Evolutionary conservation across 1,140 invertebrate species (phyloP), one percentile per base, ranked within the genome.

Genomic region (Pseudachorutes palmiensis): DNA sequence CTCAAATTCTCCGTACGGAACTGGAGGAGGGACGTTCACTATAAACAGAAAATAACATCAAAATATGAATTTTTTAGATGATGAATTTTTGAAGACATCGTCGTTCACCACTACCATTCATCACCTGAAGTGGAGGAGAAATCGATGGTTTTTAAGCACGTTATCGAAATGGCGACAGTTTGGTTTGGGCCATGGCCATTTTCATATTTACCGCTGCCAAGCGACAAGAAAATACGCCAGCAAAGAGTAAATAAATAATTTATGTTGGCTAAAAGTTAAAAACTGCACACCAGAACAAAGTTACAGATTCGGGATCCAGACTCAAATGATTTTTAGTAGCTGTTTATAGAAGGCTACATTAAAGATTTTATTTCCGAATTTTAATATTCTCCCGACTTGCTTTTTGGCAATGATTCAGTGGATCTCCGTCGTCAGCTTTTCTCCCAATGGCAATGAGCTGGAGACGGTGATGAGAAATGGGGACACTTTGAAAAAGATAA

Each of bases 11-110:
- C 68, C 72, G n/a, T 67, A 77, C 19, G 74, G 60, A 31, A 63
- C 71, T 5, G 79, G 79, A 1, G 80, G 80, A n/a, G 79, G 78
- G 1, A 79, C 65, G 31, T 71, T 72, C 22, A 76, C 77, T 78
- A 62, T 14, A 14, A 19, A 19, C 5, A 14, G 24, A 14, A 16
- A 55, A 55, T 14, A 30, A 75, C 74, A 62, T 24, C 12, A 57
- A 62, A 41, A 69, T 9, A 2, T 32, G 16, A 32, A 2, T 3
- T 19, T 2, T 61, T 33, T n/a, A 22, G 55, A 22, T 55, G 12
- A 24, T 26, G 22, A 64, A 64, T 49, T 45, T 45, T 57, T 57
- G 51, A 57, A 57, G 22, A 57, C 51, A 26, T n/a, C n/a, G n/a
- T n/a, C n/a, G n/a, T n/a, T n/a, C n/a, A n/a, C n/a, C n/a, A n/a